A percentile compares a stretch with the other conserved stretches of the same genome.
These are phyloP conservation scores for Lerista edwardsae DNA, from an alignment of 2,797 vertebrate species.

Conservation along the genomic window DNA sequence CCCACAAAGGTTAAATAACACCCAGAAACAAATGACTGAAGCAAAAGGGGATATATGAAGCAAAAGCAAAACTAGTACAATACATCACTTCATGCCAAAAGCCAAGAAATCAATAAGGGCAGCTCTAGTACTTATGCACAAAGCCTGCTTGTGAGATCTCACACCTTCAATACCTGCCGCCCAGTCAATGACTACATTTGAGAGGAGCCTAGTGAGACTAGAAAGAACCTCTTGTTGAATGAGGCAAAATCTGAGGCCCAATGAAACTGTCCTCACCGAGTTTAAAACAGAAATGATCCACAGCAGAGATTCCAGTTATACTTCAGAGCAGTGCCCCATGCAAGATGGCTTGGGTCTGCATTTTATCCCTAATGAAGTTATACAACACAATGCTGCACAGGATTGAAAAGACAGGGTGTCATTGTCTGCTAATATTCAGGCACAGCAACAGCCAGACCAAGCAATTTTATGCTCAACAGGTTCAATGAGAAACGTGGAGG, in stretches of 20 bases:
- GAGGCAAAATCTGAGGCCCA: background rate
- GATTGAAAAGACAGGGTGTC: background rate
- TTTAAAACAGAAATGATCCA: background rate
- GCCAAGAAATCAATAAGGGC: background rate
- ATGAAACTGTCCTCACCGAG: background rate
- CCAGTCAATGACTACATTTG: background rate
- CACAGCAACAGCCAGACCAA: conserved; percentile 4
- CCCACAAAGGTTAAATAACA: background rate
- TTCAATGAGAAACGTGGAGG: conserved; percentile 40
- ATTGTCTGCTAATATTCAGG: background rate
- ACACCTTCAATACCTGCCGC: background rate
- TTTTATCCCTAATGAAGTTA: background rate
- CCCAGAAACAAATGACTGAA: background rate
- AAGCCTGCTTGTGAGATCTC: background rate
- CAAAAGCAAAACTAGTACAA: background rate
- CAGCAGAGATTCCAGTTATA: background rate
- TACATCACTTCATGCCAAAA: background rate
- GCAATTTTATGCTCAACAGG: background rate
- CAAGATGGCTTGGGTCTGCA: background rate
- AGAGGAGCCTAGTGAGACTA: too few relatives aligned
- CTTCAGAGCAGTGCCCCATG: background rate
- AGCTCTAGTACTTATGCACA: background rate
- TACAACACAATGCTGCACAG: background rate
- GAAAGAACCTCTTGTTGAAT: background rate
- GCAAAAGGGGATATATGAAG: background rate